These are phyloP conservation scores for Myiozetetes cayanensis DNA, from an alignment of 2,113 vertebrate species.

Conservation along the genomic window DNA sequence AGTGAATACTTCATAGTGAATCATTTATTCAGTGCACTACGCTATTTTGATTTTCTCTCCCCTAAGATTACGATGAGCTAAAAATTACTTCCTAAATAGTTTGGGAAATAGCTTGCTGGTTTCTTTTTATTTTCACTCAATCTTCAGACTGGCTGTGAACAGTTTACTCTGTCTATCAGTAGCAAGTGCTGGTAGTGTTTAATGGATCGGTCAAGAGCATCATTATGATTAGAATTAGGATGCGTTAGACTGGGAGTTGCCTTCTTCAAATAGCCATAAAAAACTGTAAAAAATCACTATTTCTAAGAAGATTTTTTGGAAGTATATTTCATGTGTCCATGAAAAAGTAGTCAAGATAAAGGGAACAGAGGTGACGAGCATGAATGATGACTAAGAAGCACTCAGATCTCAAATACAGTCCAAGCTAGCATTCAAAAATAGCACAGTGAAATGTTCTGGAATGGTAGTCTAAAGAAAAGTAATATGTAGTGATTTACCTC, in stretches of 20 bases:
- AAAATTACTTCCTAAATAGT: not conserved
- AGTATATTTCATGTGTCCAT: not conserved
- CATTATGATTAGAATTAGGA: not conserved
- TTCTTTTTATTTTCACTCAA: not conserved
- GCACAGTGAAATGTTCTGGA: not conserved
- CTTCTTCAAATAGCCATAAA: not conserved
- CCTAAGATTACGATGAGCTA: not conserved
- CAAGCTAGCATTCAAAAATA: not conserved
- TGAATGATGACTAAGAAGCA: not conserved
- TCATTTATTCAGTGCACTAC: not conserved
- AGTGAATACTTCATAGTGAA: not conserved
- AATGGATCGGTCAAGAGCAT: not conserved
- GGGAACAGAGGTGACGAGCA: not conserved
- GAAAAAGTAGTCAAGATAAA: not conserved
- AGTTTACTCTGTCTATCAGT: not conserved
- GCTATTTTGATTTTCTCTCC: not conserved
- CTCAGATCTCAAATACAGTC: not conserved
- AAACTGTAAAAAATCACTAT: not conserved
- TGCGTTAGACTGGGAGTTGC: not conserved
- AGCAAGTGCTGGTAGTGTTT: not conserved
- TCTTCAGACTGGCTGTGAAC: not conserved
- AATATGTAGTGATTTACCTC: constrained; percentile 78
- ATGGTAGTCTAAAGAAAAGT: not conserved
- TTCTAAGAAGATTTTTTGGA: not conserved
- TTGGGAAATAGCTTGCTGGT: not conserved